Conservation (phyloP, 2,113 vertebrate genomes). For the Labrus mixtus region DNA sequence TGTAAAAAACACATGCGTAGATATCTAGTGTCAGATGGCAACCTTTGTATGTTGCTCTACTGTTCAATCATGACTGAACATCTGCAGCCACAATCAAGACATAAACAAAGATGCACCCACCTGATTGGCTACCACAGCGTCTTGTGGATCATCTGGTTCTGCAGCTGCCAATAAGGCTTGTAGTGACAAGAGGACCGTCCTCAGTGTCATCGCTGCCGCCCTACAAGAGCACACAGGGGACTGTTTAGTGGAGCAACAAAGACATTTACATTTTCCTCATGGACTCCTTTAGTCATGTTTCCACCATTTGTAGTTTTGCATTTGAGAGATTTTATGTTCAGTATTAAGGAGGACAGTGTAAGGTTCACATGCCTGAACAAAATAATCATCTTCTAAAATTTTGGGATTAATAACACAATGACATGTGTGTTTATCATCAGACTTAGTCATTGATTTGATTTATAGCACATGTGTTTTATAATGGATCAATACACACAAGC, state of each 20-base stretch:
- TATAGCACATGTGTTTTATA: too few species aligned
- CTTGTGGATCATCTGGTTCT: conserved; percentile 96
- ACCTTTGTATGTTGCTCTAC: too few species aligned
- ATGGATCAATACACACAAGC: neutral
- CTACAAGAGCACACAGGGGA: conserved; percentile 73
- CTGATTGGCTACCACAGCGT: conserved; percentile 97
- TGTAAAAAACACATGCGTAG: neutral
- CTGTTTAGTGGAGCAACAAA: conserved; percentile 5
- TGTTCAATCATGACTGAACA: too few species aligned
- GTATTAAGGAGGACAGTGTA: neutral
- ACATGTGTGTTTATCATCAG: too few species aligned
- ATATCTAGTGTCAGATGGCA: neutral
- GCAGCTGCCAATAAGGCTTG: conserved; percentile 98
- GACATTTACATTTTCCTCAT: neutral
- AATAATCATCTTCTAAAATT: neutral
- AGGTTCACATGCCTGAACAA: neutral
- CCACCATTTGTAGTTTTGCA: too few species aligned
- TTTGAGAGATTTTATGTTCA: neutral
- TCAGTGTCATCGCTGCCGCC: conserved; percentile 98
- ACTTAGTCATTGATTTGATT: too few species aligned
- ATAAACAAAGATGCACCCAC: conserved; percentile 69
- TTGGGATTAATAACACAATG: neutral
- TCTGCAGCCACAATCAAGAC: neutral
- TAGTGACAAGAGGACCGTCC: conserved; percentile 97
- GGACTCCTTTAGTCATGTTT: too few species aligned